Conservation (phyloP, 2,888 invertebrate species). For the Adela reaumurella region DNA sequence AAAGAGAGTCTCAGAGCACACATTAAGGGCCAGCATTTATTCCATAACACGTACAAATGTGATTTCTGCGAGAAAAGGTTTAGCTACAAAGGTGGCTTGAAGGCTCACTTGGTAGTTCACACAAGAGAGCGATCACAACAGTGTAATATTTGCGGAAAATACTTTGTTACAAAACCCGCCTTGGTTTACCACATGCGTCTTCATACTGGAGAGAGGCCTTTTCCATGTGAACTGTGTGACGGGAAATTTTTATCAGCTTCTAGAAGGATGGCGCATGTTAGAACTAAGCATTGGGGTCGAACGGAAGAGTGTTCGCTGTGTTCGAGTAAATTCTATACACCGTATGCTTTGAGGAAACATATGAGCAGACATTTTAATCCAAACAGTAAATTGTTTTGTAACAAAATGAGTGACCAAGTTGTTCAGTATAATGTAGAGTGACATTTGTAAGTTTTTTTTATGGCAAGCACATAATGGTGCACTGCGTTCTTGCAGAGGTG, state of each 20-base stretch:
- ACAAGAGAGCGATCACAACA: constrained; percentile 20
- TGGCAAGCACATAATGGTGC: too few relatives aligned
- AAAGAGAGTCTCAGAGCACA: neutral
- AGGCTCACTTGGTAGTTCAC: constrained; percentile 19
- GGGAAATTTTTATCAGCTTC: constrained; percentile 27
- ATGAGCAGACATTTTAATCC: constrained; percentile 24
- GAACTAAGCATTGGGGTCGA: constrained; percentile 26
- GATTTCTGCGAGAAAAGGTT: neutral
- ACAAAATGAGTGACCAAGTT: constrained; percentile 16
- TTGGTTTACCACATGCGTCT: constrained; percentile 26
- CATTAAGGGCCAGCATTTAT: neutral
- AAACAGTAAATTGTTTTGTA: neutral
- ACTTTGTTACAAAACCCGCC: constrained; percentile 25
- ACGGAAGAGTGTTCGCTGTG: constrained; percentile 24
- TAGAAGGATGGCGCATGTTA: constrained; percentile 27
- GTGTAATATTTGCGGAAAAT: constrained; percentile 29
- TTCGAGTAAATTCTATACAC: constrained; percentile 24
- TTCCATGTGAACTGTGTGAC: constrained; percentile 24
- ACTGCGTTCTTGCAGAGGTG: too few relatives aligned
- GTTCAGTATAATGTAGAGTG: too few relatives aligned
- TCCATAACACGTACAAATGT: neutral
- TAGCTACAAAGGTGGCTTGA: constrained; percentile 11
- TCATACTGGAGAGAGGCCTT: constrained; percentile 26
- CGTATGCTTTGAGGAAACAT: constrained; percentile 22
- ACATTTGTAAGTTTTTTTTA: too few relatives aligned